A percentile compares a stretch with the other conserved stretches of the same genome.
Conservation (phyloP, 2,113 vertebrate species). For the Fukomys damarensis region DNA sequence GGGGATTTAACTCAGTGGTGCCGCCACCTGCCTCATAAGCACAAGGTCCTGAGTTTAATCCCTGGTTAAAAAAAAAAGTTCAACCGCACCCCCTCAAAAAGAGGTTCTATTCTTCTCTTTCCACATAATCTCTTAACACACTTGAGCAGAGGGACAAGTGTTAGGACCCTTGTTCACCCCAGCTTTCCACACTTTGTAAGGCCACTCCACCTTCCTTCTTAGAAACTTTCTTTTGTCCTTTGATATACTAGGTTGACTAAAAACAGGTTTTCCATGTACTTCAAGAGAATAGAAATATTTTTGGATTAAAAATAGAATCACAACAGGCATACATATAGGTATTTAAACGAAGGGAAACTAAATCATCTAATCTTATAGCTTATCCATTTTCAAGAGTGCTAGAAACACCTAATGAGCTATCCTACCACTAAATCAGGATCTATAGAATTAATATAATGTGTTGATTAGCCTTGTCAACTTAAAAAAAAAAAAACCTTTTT, state of each 20-base stretch:
- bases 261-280: slow-evolving; percentile 51
- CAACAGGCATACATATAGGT: slow-evolving; percentile 3
- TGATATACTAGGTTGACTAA: slow-evolving; percentile 12
- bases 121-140: background rate
- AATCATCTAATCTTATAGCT: background rate
- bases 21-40: no score
- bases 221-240: slow-evolving; percentile 21
- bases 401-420: background rate
- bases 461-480: slow-evolving; percentile 65
- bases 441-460: background rate
- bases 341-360: slow-evolving; percentile 68
- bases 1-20: no score
- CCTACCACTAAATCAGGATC: slow-evolving; percentile 34
- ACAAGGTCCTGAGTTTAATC: no score
- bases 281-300: slow-evolving; percentile 63
- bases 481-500: slow-evolving; percentile 42
- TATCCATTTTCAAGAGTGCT: background rate
- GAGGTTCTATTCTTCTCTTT: background rate
- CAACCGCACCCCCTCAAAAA: background rate
- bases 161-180: background rate
- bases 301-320: slow-evolving; percentile 67
- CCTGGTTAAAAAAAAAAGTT: no score
- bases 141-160: background rate
- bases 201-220: background rate
- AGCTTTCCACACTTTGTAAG: background rate